phyloP scores from a whole-genome alignment of 2,113 vertebrate genomes.

The Psittacula cyanocephala region DNA sequence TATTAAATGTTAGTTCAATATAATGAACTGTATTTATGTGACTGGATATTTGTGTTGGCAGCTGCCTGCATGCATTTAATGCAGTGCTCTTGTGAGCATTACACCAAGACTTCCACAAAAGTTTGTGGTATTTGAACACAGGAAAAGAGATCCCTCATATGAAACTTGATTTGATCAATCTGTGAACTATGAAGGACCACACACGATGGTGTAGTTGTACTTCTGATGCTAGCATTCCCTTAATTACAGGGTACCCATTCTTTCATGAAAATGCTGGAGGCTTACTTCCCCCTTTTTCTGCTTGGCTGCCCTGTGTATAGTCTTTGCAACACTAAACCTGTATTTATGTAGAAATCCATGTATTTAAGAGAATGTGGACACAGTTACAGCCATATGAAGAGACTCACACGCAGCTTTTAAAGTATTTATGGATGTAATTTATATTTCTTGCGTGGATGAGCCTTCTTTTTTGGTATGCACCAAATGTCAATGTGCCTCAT shows the following conservation, averaged over 20 bases:
- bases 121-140: neutral
- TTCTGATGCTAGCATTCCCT: neutral
- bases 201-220: neutral
- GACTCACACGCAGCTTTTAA: neutral
- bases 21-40: slow-evolving; percentile 32
- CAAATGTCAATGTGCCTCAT: neutral
- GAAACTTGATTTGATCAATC: neutral
- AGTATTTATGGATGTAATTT: neutral
- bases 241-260: neutral
- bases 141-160: neutral
- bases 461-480: neutral
- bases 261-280: neutral
- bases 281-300: neutral
- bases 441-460: neutral
- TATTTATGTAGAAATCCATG: neutral
- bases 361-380: neutral
- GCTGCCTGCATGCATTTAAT: neutral
- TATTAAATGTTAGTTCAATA: slow-evolving; percentile 9
- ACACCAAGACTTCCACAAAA: neutral
- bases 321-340: neutral
- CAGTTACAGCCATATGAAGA: neutral
- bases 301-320: neutral
- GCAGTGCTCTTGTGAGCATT: neutral
- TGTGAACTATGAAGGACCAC: neutral
- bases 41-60: slow-evolving; percentile 18